Evolutionary conservation across 1,140 invertebrate genomes (phyloP), one percentile per base, ranked within the genome.

Genomic region (Penaeus japonicus): DNA sequence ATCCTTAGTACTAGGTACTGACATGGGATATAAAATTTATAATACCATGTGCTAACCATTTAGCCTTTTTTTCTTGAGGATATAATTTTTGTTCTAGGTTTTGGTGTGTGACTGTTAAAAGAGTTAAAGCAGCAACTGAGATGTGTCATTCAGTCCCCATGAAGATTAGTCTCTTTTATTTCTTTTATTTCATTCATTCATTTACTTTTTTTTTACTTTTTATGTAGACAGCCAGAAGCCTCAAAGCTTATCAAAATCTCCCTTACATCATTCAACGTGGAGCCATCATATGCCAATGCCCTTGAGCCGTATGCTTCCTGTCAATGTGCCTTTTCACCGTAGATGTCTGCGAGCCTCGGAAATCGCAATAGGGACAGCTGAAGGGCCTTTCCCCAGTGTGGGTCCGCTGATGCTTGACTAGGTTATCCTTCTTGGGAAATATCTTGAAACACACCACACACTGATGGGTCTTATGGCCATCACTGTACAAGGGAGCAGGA

Each of bases 401-500:
- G 39, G 80, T 83, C 80, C 80, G 80, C 57, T 83, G 80, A 59
- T 83, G 80, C 80, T 83, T 83, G 80, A 83, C 57, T 62, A 83
- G 57, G 57, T 83, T 83, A 83, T 83, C 80, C 80, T 83, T 83
- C 80, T 83, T 83, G 54, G 80, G 80, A 62, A 83, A 83, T 62
- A 62, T 83, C 80, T 83, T 83, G 80, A 83, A 83, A 65, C 80
- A 83, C 57, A 83, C 80, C 80, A 83, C n/a, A 57, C 80, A 83
- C 80, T 83, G 80, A 83, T 83, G 80, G 80, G 80, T 83, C 57
- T 59, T 83, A 35, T 57, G 80, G 59, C 80, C 80, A 55, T 83
- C 80, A 83, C 35, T 83, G 80, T 83, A 83, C 80, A 83, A 83
- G 80, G 80, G 24, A 62, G 80, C 54, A 57, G 57, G 80, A 35